Evolutionary conservation across 2,888 invertebrate genomes (phyloP), one percentile per base, ranked within the genome.

Genomic region (Lochmaea capreae): DNA sequence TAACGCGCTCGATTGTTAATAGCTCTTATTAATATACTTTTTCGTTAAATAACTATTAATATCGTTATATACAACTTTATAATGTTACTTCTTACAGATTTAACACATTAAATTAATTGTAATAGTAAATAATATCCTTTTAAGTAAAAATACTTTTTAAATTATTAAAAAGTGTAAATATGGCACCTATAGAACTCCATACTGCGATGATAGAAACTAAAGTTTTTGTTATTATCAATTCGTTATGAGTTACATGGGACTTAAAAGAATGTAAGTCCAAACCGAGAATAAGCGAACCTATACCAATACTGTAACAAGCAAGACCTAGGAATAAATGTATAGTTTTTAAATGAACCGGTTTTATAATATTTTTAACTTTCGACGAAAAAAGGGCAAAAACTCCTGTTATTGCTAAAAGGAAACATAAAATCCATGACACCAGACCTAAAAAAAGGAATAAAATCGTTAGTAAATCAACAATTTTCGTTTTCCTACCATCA

Each of bases 301-400:
- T 72, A 42, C 83, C 83, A 26, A 80, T 72, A 43, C 69, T 67
- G 68, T 79, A 83, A 11, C 77, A 79, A 4, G 76, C 65, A 8
- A 80, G 67, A 14, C 82, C 83, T 12, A 82, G 57, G 11, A 81
- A 61, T 68, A 80, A 81, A 63, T 83, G 83, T 6, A 79, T 3
- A 8, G 79, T 76, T 75, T 82, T 83, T 9, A 79, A 22, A 33
- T 75, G 65, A 6, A 83, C 79, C 18, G 82, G 82, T 65, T 66
- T 73, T 12, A 81, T 42, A 14, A 77, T 59, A 14, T 22, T 73
- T 26, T 73, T 77, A 46, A 81, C 73, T 16, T 43, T 65, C 58
- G 75, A 72, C 8, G 81, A 58, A 42, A 80, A 78, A 10, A 78
- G 78, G 12, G 80, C 75, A 1, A 76, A 42, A 12, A 82, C 18